Evolutionary conservation across 1,140 invertebrate genomes (phyloP).

Genomic region (Aleiodes sp.): DNA sequence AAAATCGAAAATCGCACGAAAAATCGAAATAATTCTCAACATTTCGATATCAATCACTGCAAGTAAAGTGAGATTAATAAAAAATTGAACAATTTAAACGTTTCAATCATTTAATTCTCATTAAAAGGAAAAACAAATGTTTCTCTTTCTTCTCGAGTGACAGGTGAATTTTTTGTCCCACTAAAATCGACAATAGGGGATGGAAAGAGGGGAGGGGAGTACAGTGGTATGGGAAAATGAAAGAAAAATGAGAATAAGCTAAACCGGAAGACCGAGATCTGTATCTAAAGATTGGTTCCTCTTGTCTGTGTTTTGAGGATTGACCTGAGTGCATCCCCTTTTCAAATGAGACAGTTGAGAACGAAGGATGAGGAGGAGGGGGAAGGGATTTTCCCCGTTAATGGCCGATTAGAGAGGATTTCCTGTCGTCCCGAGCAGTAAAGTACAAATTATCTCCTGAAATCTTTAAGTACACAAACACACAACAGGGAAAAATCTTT

Average conservation of each 20-base stretch:
- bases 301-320: not conserved
- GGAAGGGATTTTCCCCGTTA: not conserved
- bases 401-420: constrained; percentile 12
- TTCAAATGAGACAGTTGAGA: too few species aligned
- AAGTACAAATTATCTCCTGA: not conserved
- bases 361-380: too few species aligned
- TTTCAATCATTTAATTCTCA: too few species aligned
- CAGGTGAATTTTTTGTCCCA: not conserved
- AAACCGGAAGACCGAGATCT: constrained; percentile 5
- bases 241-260: not conserved
- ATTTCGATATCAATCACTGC: too few species aligned
- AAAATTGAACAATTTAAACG: too few species aligned
- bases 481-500: not conserved
- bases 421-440: constrained; percentile 8
- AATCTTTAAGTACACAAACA: constrained; percentile 8
- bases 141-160: not conserved
- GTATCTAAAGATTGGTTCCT: constrained; percentile 10
- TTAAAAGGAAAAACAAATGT: not conserved
- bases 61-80: too few species aligned
- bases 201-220: not conserved
- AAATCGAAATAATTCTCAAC: too few species aligned
- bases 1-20: too few species aligned
- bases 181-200: not conserved
- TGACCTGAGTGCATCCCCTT: not conserved
- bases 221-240: not conserved